Evolutionary conservation across 2,888 invertebrate species (phyloP), one percentile per base, ranked within the genome.

Genomic region (Lumbricus terrestris): DNA sequence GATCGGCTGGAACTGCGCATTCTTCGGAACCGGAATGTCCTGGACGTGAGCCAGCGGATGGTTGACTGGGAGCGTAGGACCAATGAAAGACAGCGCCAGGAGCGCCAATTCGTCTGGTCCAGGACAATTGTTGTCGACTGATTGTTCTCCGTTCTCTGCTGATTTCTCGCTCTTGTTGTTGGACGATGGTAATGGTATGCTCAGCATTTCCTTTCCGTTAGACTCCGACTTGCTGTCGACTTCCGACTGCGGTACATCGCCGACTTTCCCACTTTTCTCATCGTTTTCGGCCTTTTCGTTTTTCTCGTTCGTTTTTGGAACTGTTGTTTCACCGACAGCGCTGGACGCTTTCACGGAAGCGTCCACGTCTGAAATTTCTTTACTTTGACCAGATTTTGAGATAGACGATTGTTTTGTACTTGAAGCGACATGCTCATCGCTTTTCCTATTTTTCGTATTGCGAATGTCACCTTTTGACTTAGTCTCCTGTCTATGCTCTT

Each of bases 1-100:
- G n/a, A 92, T 92, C 11, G 85, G 90, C 82, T 92, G 91, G 88
- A 92, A 92, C 69, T 89, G 89, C 20, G 90, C 92, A 16, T 89
- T 88, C 40, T 88, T 83, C 20, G 92, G 92, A 47, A 91, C 38
- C 8, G 92, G 91, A 85, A 92, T 92, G 33, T 91, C 92, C 82
- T 91, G 91, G 20, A 83, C 47, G 20, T 40, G 88, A 0, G 89
- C 91, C n/a, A 91, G 85, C 11, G 91, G 91, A 82, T 91, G 91
- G 38, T 90, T 88, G 15, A 90, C 35, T 29, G 92, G 92, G 47
- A 92, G 82, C 69, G 85, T 90, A 5, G 92, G 92, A 20, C 92
- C 92, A 47, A 92, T 92, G 88, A 92, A 92, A 0, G 90, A 34
- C 35, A 33, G 18, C 82, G 89, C 82, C 34, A 35, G 23, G 4